Evolutionary conservation across 2,888 invertebrate genomes (phyloP), one percentile per base, ranked within the genome.

Genomic region (Campoplex nolae): DNA sequence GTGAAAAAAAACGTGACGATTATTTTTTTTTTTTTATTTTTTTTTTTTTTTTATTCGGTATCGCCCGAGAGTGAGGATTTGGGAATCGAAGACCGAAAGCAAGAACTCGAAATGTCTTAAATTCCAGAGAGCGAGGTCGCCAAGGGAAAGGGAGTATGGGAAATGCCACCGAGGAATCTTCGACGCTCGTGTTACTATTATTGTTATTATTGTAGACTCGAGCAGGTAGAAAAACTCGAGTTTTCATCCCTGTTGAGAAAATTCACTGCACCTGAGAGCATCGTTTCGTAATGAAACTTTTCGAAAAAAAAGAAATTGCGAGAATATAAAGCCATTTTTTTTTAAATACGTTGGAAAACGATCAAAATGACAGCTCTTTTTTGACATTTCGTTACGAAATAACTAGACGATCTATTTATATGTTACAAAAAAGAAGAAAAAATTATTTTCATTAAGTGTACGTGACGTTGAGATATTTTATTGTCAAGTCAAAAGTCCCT

Each of bases 151-250:
- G 81, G 28, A 51, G 51, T 16, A 62, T 62, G 62, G 62, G 62
- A 83, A 83, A 62, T 79, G 70, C 82, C 75, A 54, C 16, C 38
- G 58, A 70, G 70, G 82, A 75, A 78, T 83, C 74, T 54, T 51
- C 68, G 38, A 68, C 74, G 48, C 75, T 16, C 23, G 32, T 16
- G 13, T 58, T 83, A 62, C 77, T 73, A 70, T 81, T 62, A 32
- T 58, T 83, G 62, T 81, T 62, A 45, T 81, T 62, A 45, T 54
- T 70, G 38, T 35, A 9, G 32, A 32, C 48, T 45, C 62, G 62
- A 62, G 32, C 62, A 62, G 62, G 62, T 62, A 62, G 62, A 62
- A 62, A 62, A 62, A 62, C 7, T 62, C 62, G 62, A 32, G 32
- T 32, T 62, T 62, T 9, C 62, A 62, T 62, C 62, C 62, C 62